Evolutionary conservation across 2,888 invertebrate species (phyloP).

Genomic region (Cryptus viduatorius): DNA sequence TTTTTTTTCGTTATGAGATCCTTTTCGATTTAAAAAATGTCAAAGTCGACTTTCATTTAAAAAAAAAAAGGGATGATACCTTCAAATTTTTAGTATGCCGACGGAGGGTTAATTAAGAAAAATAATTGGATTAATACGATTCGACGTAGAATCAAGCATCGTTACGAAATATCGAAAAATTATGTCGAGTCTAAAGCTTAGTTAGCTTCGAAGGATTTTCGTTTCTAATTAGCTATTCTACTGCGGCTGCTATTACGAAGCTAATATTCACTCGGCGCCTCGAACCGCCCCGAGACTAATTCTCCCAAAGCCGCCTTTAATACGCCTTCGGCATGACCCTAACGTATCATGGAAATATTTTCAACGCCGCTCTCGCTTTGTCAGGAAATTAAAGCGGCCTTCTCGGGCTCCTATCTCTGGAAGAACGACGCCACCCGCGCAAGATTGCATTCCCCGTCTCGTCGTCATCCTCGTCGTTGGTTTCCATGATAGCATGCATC

Average conservation of each 20-base stretch:
- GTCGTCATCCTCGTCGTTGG: constrained; percentile 42
- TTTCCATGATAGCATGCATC: constrained; percentile 40
- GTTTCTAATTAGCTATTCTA: not conserved
- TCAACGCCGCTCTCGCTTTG: constrained; percentile 41
- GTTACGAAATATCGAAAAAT: no score
- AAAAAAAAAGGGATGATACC: no score
- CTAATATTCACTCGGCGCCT: constrained; percentile 10
- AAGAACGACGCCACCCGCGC: constrained; percentile 48
- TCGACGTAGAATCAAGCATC: no score
- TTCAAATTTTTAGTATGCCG: no score
- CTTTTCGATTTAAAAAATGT: no score
- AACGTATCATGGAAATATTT: constrained; percentile 47
- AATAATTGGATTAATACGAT: no score
- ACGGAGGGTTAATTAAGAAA: no score
- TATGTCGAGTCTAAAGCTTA: no score
- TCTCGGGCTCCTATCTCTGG: constrained; percentile 34
- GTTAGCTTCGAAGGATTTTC: no score
- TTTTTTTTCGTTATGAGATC: no score
- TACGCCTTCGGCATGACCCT: constrained; percentile 13
- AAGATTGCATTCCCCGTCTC: constrained; percentile 62
- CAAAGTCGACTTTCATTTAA: no score
- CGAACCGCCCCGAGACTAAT: not conserved
- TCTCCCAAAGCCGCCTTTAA: constrained; percentile 9
- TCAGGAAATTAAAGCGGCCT: constrained; percentile 51
- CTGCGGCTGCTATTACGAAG: constrained; percentile 11